Base-by-base conservation (phyloP, 2,797 vertebrate species). In the Setipinna tenuifilis region DNA sequence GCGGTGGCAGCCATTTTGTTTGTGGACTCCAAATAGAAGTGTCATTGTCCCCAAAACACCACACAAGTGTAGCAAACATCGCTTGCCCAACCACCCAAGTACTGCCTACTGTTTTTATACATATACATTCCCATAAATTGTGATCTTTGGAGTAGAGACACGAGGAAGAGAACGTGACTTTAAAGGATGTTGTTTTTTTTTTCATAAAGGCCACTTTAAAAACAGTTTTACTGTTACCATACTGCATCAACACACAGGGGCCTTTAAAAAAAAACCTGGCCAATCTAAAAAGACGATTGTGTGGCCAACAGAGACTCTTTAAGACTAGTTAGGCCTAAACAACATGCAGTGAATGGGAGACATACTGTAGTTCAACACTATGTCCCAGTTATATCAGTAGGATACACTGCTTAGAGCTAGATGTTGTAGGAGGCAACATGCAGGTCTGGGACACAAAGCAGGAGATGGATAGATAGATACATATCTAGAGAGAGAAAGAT, bases 51-150 rank as follows among this genome's bases (percentile, higher is more conserved):
- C 6, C 0, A 1, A 62, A n/a, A 25, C 7, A 68, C 62, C 25
- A 28, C 10, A 48, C 5, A 25, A 28, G 25, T 68, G 65, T 14
- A 71, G 25, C 28, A 2, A 75, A 41, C 68, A 75, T 16, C 31
- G 31, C 14, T 31, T 75, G 17, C 68, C 31, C 16, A 78, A 21
- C 17, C 2, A 78, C 71, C 2, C 28, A 75, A 16, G 68, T 19
- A 44, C 35, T 78, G 71, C 35, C 71, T 35, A 78, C 71, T 41
- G 31, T 78, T 78, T 78, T 9, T 44, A 21, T 58, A 19, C 54
- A 84, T 78, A 19, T 82, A 84, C 71, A 78, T 78, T 78, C 71
- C 17, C 71, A 78, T 78, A 78, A 78, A 44, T 35, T 78, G 71
- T 44, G 71, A 21, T 78, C 71, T 78, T 78, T 78, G 71, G 71